Evolutionary conservation across 2,888 invertebrate genomes (phyloP), one percentile per base, ranked within the genome.

Genomic region (Cloeon dipterum): DNA sequence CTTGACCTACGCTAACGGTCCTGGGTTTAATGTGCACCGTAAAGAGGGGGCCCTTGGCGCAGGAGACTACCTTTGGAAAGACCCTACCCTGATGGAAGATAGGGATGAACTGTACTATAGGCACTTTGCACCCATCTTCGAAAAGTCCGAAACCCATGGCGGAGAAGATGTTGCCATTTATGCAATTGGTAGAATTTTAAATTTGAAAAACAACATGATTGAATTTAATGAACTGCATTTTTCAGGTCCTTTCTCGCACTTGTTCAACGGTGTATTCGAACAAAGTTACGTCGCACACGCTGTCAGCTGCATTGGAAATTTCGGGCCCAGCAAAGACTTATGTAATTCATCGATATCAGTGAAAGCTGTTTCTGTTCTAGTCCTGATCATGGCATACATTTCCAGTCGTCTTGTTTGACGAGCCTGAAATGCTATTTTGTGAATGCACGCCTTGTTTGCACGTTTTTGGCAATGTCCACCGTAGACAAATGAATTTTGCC

Each of bases 111-210:
- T 63, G 1, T 61, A 53, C 13, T 67, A 67, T 40, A 55, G 54
- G 4, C 60, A 65, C 44, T 51, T 65, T 45, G 63, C 66, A 1
- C 53, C 57, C 1, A 51, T 58, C 34, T 58, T 61, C n/a, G 46
- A 61, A 32, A 55, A 59, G 32, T 62, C 64, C 41, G 70, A 68
- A 39, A 64, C 68, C 0, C 72, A 72, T 44, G 68, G 69, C 2
- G 72, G 72, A 2, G 75, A 76, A 50, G 76, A 77, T 52, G 74
- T 77, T 1, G 63, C 67, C 3, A 65, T 74, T 5, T 73, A 68
- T 48, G 71, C 74, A 20, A 53, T 50, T 29, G 61, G 59, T 56
- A 45, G n/a, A n/a, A n/a, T n/a, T n/a, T n/a, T n/a, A n/a, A n/a
- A n/a, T n/a, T n/a, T n/a, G n/a, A n/a, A n/a, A n/a, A n/a, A n/a